phyloP scores from a whole-genome alignment of 2,797 vertebrate genomes.

The Pteronotus mesoamericanus region DNA sequence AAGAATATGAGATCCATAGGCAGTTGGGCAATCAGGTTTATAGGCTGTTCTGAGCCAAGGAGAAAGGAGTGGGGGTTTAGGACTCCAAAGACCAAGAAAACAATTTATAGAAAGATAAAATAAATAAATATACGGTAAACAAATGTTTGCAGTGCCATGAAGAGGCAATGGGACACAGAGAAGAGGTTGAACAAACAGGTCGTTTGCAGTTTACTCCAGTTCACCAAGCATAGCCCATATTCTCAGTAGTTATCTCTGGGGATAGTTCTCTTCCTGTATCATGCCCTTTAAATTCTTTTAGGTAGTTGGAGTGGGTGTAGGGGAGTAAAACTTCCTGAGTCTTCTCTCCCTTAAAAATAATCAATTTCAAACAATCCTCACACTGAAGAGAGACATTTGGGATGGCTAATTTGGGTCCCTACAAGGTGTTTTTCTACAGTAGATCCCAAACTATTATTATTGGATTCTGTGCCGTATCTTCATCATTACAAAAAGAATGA shows the following conservation, averaged over 20 bases:
- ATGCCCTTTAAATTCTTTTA: background rate
- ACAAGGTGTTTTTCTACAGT: background rate
- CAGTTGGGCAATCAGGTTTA: background rate
- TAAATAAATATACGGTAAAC: background rate
- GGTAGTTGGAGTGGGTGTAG: background rate
- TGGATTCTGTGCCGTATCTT: background rate
- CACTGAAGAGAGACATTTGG: background rate
- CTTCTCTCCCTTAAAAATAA: background rate
- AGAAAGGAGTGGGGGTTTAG: background rate
- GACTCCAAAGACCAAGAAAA: background rate
- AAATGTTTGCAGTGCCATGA: background rate
- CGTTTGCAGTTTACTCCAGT: background rate
- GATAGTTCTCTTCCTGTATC: background rate
- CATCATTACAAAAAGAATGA: too few relatives aligned
- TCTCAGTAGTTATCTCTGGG: background rate
- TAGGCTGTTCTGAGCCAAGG: background rate
- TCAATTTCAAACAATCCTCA: background rate
- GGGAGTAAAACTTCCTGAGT: background rate
- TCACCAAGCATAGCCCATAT: background rate
- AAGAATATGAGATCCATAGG: background rate
- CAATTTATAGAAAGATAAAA: background rate
- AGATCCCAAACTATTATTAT: background rate
- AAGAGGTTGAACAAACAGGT: background rate
- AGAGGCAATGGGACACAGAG: background rate
- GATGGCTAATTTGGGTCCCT: background rate